Base-by-base conservation (phyloP, 1,140 invertebrate species). In the Solen grandis region DNA sequence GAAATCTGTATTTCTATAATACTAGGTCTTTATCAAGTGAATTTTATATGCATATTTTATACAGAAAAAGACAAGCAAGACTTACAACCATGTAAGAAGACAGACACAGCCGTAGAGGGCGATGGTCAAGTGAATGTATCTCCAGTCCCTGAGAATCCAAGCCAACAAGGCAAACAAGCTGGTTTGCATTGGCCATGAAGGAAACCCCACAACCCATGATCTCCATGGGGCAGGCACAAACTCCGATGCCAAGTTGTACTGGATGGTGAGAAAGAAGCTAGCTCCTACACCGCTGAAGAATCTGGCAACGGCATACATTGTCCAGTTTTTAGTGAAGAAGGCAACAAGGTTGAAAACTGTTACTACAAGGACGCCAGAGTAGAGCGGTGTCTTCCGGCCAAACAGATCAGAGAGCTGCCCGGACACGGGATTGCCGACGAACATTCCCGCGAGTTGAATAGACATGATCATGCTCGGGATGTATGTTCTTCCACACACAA, bases 401-500 rank as follows among this genome's bases (percentile, higher is more conserved):
- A 80, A 72, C 10, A 69, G n/a, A 73, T 85, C 85, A 0, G 33
- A 46, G 0, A 80, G n/a, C 14, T 83, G 72, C 27, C 80, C 83
- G 8, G 73, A 36, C 14, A 83, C 1, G 5, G 76, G 1, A 29
- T 73, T 55, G 2, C 85, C 85, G 5, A 78, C 52, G 10, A 85
- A 36, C 2, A 83, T 50, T 1, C 85, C 85, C 1, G 41, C 63
- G 60, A 85, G 81, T 36, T 85, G 83, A n/a, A 86, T 73, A 1
- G 83, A 82, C 1, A 22, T 83, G 1, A 83, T 68, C 0, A 63
- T 54, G 31, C 70, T 54, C 16, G 60, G 70, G 16, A 85, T 66
- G 73, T 63, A 85, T 54, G 65, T 60, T 27, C 55, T 0, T 0
- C 74, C 81, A 55, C 85, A 86, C 0, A 86, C 76, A 14, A 86